These are phyloP conservation scores for Mustela nigripes DNA, from an alignment of 2,113 vertebrate species.

Conservation along the genomic window DNA sequence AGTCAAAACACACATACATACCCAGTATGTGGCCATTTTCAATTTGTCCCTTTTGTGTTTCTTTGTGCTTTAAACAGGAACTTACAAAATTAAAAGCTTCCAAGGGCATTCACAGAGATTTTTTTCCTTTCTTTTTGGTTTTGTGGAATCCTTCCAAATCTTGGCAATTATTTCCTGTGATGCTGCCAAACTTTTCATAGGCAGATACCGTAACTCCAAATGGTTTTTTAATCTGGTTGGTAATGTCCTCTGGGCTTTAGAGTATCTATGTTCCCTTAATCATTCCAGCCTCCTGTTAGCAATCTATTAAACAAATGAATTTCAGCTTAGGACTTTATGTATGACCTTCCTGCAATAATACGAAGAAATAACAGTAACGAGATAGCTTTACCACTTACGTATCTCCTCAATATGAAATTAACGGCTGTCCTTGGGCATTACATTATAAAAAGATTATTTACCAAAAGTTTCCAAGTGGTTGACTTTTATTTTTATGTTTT, in stretches of 20 bases:
- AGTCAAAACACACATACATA: background rate
- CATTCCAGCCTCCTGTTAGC: slow-evolving; percentile 53
- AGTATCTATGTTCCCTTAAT: slow-evolving; percentile 57
- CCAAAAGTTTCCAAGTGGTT: slow-evolving; percentile 40
- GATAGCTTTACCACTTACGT: background rate
- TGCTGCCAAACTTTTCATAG: slow-evolving; percentile 66
- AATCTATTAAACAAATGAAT: slow-evolving; percentile 58
- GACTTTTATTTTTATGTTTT: slow-evolving; percentile 67
- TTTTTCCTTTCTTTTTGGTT: background rate
- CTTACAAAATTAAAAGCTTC: slow-evolving; percentile 72
- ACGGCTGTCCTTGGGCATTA: background rate
- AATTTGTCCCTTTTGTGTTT: slow-evolving; percentile 31
- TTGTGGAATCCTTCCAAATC: slow-evolving; percentile 62
- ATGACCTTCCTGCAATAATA: background rate
- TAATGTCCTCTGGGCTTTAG: slow-evolving; percentile 51
- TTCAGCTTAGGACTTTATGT: slow-evolving; percentile 8
- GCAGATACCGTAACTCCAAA: slow-evolving; percentile 66
- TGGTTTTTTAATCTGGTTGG: slow-evolving; percentile 69
- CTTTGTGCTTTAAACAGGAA: slow-evolving; percentile 51
- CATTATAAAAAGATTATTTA: slow-evolving; percentile 58
- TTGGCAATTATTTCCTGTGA: slow-evolving; percentile 62
- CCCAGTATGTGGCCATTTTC: slow-evolving; percentile 52
- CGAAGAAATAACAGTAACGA: slow-evolving; percentile 2
- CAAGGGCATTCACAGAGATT: slow-evolving; percentile 50
- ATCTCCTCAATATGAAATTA: slow-evolving; percentile 31